Evolutionary conservation across 2,888 invertebrate species (phyloP), one percentile per base, ranked within the genome.

Genomic region (Pristionchus mayeri): DNA sequence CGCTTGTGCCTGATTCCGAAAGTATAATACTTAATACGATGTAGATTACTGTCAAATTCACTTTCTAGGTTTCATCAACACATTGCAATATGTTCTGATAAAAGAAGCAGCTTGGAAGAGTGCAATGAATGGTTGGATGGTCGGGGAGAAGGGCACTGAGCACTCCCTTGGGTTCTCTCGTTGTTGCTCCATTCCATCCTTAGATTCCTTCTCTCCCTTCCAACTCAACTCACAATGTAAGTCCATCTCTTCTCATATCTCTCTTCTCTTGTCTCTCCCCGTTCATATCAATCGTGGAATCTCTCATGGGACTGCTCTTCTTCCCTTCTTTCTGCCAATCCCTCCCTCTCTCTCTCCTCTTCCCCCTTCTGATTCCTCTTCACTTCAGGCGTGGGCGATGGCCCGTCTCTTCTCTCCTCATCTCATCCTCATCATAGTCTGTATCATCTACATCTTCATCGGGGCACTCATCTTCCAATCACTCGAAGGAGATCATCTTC

Each of bases 371-470:
- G 6, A 37, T 75, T n/a, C n/a, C n/a, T n/a, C n/a, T n/a, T n/a
- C n/a, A n/a, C n/a, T n/a, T n/a, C n/a, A n/a, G n/a, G n/a, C n/a
- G n/a, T 34, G 71, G 78, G 52, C 18, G 40, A 89, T 90, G 89
- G 85, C 85, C 18, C 83, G 87, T 30, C 87, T 91, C 67, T 87
- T 91, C 81, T 91, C 91, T 13, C 89, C 90, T 16, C 92, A 92
- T 84, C 79, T 92, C 27, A 85, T 90, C 57, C 85, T 92, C 30
- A 87, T 91, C 11, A 85, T 91, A 13, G 87, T 89, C 11, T 91
- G 90, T 21, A 85, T 89, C 16, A 50, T 89, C 18, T 92, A 92
- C 85, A 88, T 92, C 40, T 85, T 92, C 24, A 80, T 91, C 50
- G 92, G 92, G 54, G 87, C 90, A 27, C 85, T 82, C 40, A 84